Percentiles rank a stretch among this genome's conserved stretches.
Evolutionary conservation across 2,113 vertebrate species (phyloP).

Genomic region (Hiodon tergisus): DNA sequence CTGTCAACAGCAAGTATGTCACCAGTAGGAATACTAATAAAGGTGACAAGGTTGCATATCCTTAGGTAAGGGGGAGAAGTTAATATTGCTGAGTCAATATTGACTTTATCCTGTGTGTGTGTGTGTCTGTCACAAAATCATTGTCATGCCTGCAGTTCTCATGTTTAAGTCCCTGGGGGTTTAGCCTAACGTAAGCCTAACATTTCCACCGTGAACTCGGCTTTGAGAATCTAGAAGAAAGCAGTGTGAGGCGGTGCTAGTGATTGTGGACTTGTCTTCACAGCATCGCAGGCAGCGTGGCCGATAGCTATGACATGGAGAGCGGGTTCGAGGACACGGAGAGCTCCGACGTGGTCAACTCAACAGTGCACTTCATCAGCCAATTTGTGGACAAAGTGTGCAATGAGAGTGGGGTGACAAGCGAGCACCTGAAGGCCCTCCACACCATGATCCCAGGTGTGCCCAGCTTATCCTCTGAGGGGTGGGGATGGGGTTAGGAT

Average conservation of each 20-base stretch:
- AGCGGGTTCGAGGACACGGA: conserved; percentile 94
- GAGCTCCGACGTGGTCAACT: conserved; percentile 87
- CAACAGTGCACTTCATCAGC: conserved; percentile 93
- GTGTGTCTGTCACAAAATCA: too few species aligned
- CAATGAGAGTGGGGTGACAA: conserved; percentile 95
- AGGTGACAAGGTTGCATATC: too few species aligned
- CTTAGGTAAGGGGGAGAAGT: too few species aligned
- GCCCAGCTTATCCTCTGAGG: background rate
- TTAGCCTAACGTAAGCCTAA: too few species aligned
- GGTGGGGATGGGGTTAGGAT: background rate
- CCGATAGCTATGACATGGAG: conserved; percentile 94
- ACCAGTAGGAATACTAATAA: background rate
- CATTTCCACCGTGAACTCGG: too few species aligned
- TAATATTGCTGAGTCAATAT: background rate
- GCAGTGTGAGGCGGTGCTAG: too few species aligned
- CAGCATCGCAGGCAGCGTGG: conserved; percentile 93
- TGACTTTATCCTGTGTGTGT: background rate
- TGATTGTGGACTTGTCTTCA: background rate
- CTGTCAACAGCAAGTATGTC: background rate
- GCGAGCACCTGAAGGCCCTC: conserved; percentile 92
- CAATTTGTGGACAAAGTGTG: conserved; percentile 98
- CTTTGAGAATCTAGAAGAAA: too few species aligned
- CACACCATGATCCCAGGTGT: conserved; percentile 85
- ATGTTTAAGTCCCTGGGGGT: too few species aligned
- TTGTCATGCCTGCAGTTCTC: too few species aligned